phyloP scores from a whole-genome alignment of 2,888 invertebrate species.

The Asteroscopus sphinx region DNA sequence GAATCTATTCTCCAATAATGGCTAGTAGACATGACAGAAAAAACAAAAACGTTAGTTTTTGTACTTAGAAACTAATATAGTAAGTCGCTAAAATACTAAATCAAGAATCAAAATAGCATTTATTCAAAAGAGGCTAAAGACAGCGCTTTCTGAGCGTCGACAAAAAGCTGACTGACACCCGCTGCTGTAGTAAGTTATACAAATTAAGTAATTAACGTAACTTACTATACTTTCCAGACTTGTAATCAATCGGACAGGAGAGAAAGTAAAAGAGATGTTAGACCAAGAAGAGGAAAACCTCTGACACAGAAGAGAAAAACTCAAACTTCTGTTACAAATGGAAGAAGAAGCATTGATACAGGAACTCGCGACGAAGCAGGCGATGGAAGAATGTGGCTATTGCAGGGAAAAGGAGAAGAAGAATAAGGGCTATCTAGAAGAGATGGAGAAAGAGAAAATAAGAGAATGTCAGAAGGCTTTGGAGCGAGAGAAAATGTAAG shows the following conservation, averaged over 20 bases:
- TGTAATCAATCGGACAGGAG: slow-evolving; percentile 77
- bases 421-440: slow-evolving; percentile 67
- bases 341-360: slow-evolving; percentile 73
- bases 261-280: slow-evolving; percentile 75
- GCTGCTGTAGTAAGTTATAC: no score
- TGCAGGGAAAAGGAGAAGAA: slow-evolving; percentile 73
- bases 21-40: slow-evolving; percentile 11
- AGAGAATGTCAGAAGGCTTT: slow-evolving; percentile 79
- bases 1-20: slow-evolving; percentile 11
- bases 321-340: slow-evolving; percentile 69
- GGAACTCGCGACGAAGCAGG: slow-evolving; percentile 70
- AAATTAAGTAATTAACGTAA: no score
- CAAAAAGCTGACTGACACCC: no score
- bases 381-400: slow-evolving; percentile 72
- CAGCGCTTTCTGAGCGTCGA: no score
- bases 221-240: slow-evolving; percentile 63
- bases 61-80: not conserved
- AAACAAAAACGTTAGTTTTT: not conserved
- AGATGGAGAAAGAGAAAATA: slow-evolving; percentile 76
- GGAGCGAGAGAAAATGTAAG: slow-evolving; percentile 84
- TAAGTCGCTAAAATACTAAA: not conserved
- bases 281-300: slow-evolving; percentile 76
- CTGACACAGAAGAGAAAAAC: slow-evolving; percentile 79
- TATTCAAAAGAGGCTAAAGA: no score
- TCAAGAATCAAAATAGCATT: no score